Evolutionary conservation across 1,140 invertebrate genomes (phyloP).

Genomic region (Samia ricini): DNA sequence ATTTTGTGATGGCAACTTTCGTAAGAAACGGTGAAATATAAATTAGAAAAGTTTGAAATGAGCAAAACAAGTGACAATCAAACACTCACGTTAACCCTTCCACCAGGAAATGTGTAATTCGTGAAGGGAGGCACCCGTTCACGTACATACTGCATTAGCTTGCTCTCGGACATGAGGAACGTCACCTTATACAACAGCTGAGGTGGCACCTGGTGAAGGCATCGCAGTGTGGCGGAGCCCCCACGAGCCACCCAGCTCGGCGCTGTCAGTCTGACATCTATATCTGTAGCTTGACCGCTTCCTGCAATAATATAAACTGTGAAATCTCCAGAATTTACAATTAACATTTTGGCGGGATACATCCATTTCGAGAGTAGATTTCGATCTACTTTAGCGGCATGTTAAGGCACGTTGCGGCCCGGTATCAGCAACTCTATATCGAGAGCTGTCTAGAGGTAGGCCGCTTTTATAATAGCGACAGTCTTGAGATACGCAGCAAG

Average conservation of each 20-base stretch:
- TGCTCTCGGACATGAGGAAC: constrained; percentile 60
- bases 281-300: constrained; percentile 58
- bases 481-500: no score
- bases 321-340: no score
- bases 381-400: no score
- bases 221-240: constrained; percentile 62
- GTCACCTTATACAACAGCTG: constrained; percentile 79
- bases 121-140: constrained; percentile 82
- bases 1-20: no score
- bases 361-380: no score
- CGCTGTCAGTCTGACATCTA: constrained; percentile 61
- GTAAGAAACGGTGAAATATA: not conserved
- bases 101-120: constrained; percentile 78
- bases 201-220: constrained; percentile 68
- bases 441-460: no score
- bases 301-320: constrained; percentile 27
- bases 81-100: constrained; percentile 77
- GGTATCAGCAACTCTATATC: no score
- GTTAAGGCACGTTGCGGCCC: no score
- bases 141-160: constrained; percentile 84
- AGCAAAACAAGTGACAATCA: not conserved
- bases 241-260: constrained; percentile 69
- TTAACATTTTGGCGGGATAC: no score
- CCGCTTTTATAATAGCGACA: no score
- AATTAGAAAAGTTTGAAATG: not conserved